A percentile compares a stretch with the other conserved stretches of the same genome.
Conservation (phyloP, 2,797 vertebrate genomes). For the Muraenolepis orangiensis region DNA sequence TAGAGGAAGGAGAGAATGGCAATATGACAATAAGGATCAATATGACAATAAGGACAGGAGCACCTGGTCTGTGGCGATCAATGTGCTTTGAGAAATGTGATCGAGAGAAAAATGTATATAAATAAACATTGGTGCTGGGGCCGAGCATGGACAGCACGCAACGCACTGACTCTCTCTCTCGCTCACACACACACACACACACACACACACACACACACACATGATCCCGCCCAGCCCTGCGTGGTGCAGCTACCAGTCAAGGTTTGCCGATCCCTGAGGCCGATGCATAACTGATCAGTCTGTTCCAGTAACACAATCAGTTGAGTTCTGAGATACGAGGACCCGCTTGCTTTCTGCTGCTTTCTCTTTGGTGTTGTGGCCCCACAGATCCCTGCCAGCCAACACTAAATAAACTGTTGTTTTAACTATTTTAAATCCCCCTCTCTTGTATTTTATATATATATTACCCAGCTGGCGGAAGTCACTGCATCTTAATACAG, state of each 20-base stretch:
- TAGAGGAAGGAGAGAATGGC: constrained; percentile 5
- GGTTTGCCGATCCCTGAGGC: constrained; percentile 33
- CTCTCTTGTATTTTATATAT: neutral
- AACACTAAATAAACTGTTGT: constrained; percentile 33
- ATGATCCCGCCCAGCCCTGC: constrained; percentile 18
- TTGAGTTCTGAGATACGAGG: constrained; percentile 28
- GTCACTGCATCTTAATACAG: neutral
- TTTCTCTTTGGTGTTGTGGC: constrained; percentile 23
- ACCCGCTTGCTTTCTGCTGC: constrained; percentile 28
- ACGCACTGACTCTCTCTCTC: too few species aligned
- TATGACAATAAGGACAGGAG: constrained; percentile 44
- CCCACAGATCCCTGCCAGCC: constrained; percentile 40
- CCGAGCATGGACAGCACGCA: constrained; percentile 17
- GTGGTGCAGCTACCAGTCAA: constrained; percentile 16
- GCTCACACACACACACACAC: constrained; percentile 6
- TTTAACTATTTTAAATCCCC: constrained; percentile 13
- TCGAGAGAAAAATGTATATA: constrained; percentile 3
- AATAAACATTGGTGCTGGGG: neutral
- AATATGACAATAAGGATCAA: too few species aligned
- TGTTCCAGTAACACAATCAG: constrained; percentile 42
- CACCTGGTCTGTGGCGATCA: constrained; percentile 25
- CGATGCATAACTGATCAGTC: constrained; percentile 40
- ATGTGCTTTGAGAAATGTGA: constrained; percentile 30
- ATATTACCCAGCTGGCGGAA: neutral
- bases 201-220: constrained; percentile 11